Percentiles rank a stretch among this genome's conserved stretches.
phyloP scores from a whole-genome alignment of 2,113 vertebrate genomes.

The Brachionichthys hirsutus region DNA sequence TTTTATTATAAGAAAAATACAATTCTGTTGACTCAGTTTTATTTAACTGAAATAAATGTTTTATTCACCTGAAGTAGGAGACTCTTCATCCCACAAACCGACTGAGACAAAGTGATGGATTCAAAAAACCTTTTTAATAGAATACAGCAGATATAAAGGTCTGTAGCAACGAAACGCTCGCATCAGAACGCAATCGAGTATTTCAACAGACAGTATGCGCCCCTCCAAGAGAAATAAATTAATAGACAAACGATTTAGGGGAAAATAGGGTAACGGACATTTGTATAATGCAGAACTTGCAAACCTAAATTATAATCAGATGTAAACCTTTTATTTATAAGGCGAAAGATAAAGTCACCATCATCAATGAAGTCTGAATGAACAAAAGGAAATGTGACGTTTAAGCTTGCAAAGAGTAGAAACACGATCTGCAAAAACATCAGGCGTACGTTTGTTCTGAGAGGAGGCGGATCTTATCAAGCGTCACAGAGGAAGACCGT shows the following conservation, averaged over 20 bases:
- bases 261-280: constrained; percentile 1
- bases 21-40: constrained; percentile 9
- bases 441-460: constrained; percentile 1
- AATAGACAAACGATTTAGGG: constrained; percentile 33
- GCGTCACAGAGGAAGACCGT: constrained; percentile 1
- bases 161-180: constrained; percentile 74
- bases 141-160: constrained; percentile 80
- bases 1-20: constrained; percentile 66
- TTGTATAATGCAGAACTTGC: background rate
- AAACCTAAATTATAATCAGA: no score
- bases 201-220: constrained; percentile 59
- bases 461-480: constrained; percentile 6
- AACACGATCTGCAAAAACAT: constrained; percentile 28
- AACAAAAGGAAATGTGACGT: constrained; percentile 23
- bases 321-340: background rate
- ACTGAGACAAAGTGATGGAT: constrained; percentile 14
- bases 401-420: constrained; percentile 46
- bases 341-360: background rate
- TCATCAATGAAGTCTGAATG: background rate
- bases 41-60: no score
- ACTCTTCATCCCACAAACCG: no score
- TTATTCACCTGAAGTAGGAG: no score
- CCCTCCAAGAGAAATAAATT: constrained; percentile 69
- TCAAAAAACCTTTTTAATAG: constrained; percentile 74
- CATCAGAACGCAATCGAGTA: constrained; percentile 61